Evolutionary conservation across 1,140 invertebrate genomes (phyloP).

Genomic region (Psix sp.): DNA sequence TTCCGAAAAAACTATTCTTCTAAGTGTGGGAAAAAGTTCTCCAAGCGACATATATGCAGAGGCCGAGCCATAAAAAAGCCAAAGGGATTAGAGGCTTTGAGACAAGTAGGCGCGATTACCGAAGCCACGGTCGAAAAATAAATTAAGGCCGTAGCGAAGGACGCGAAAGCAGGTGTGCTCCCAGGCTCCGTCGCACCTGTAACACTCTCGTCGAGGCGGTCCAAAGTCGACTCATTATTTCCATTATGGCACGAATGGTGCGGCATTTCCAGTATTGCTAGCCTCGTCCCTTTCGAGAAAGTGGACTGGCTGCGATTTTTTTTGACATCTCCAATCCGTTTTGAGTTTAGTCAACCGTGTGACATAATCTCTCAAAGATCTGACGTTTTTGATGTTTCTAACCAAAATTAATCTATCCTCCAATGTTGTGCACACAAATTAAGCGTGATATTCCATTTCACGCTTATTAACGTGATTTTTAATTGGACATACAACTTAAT

Average conservation of each 20-base stretch:
- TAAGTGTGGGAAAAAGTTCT: constrained; percentile 32
- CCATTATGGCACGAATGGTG: constrained; percentile 42
- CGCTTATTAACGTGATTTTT: not conserved
- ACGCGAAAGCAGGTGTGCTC: constrained; percentile 56
- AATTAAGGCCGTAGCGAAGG: constrained; percentile 55
- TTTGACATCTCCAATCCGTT: not conserved
- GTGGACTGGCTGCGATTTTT: constrained; percentile 25
- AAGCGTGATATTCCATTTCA: not conserved
- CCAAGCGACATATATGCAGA: constrained; percentile 23
- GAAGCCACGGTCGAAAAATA: constrained; percentile 50
- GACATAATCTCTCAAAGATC: constrained; percentile 23
- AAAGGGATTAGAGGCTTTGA: constrained; percentile 49
- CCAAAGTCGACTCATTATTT: constrained; percentile 52
- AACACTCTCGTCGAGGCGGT: constrained; percentile 45
- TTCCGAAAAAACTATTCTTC: constrained; percentile 18
- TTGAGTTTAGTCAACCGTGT: constrained; percentile 15
- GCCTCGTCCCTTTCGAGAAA: constrained; percentile 37
- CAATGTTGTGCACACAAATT: not conserved
- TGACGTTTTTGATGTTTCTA: constrained; percentile 15
- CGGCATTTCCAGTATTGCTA: constrained; percentile 28
- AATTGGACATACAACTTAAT: constrained; percentile 4
- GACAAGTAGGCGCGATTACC: constrained; percentile 54
- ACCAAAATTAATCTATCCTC: constrained; percentile 6
- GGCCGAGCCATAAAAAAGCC: constrained; percentile 32
- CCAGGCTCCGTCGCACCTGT: constrained; percentile 54